These are phyloP conservation scores for Coenobita brevimanus DNA, from an alignment of 1,140 invertebrate species.

Conservation along the genomic window DNA sequence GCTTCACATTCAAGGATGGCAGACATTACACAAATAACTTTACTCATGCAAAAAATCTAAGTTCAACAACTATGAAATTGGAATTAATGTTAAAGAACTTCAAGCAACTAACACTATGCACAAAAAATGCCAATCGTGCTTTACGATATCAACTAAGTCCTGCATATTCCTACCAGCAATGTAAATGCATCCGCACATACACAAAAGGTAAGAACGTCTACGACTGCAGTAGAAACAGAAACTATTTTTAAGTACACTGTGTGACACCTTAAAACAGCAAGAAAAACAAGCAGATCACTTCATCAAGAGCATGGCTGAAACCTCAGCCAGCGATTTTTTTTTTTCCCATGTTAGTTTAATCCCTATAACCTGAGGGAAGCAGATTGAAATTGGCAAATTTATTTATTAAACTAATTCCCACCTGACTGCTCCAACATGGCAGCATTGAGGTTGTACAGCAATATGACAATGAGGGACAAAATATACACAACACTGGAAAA, in stretches of 20 bases:
- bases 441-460: slow-evolving; percentile 58
- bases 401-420: slow-evolving; percentile 29
- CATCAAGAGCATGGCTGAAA: slow-evolving; percentile 55
- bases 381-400: slow-evolving; percentile 37
- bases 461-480: slow-evolving; percentile 64
- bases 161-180: slow-evolving; percentile 31
- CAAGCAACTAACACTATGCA: slow-evolving; percentile 50
- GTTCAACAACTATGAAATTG: slow-evolving; percentile 53
- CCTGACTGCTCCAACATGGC: slow-evolving; percentile 60
- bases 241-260: slow-evolving; percentile 54
- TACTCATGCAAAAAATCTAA: slow-evolving; percentile 28
- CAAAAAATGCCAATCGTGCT: slow-evolving; percentile 60
- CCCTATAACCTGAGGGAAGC: slow-evolving; percentile 42
- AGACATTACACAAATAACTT: slow-evolving; percentile 9
- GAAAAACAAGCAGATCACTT: slow-evolving; percentile 62
- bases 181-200: slow-evolving; percentile 38
- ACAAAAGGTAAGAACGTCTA: slow-evolving; percentile 21
- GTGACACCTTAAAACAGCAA: slow-evolving; percentile 48
- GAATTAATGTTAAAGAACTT: slow-evolving; percentile 49
- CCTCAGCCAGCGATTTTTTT: slow-evolving; percentile 33
- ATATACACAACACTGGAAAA: slow-evolving; percentile 62
- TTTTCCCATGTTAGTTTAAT: slow-evolving; percentile 6
- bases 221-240: slow-evolving; percentile 32
- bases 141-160: slow-evolving; percentile 47
- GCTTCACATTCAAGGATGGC: slow-evolving; percentile 27